Evolutionary conservation across 1,140 invertebrate genomes (phyloP).

Genomic region (Parasteatoda tepidariorum): DNA sequence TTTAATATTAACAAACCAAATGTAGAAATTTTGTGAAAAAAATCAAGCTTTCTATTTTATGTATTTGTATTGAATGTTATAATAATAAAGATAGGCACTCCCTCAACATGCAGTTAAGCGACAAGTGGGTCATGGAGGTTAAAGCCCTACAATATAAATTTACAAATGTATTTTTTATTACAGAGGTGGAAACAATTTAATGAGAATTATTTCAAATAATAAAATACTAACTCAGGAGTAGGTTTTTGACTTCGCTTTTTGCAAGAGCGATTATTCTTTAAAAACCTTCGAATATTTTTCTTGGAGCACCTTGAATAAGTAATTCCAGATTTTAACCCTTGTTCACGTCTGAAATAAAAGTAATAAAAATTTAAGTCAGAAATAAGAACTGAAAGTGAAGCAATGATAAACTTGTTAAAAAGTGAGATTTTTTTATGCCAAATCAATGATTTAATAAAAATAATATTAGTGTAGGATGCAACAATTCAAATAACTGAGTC

Average conservation of each 20-base stretch:
- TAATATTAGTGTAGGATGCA: too few relatives aligned
- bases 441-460: neutral
- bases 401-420: too few relatives aligned
- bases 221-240: conserved; percentile 5
- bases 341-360: conserved; percentile 30
- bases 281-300: conserved; percentile 29
- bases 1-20: too few relatives aligned
- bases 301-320: conserved; percentile 20
- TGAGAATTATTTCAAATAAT: neutral
- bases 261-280: conserved; percentile 8
- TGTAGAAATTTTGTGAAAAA: too few relatives aligned
- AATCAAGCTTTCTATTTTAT: too few relatives aligned
- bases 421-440: neutral
- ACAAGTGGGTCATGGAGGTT: too few relatives aligned
- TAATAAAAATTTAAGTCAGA: conserved; percentile 9
- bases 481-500: conserved; percentile 64
- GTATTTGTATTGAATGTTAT: too few relatives aligned
- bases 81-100: too few relatives aligned
- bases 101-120: too few relatives aligned
- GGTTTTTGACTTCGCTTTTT: conserved; percentile 15
- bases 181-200: neutral
- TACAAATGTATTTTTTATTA: too few relatives aligned
- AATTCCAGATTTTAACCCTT: conserved; percentile 37
- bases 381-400: neutral
- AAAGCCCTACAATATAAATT: too few relatives aligned